Evolutionary conservation across 2,113 vertebrate genomes (phyloP).

Genomic region (Dasyornis broadbenti): DNA sequence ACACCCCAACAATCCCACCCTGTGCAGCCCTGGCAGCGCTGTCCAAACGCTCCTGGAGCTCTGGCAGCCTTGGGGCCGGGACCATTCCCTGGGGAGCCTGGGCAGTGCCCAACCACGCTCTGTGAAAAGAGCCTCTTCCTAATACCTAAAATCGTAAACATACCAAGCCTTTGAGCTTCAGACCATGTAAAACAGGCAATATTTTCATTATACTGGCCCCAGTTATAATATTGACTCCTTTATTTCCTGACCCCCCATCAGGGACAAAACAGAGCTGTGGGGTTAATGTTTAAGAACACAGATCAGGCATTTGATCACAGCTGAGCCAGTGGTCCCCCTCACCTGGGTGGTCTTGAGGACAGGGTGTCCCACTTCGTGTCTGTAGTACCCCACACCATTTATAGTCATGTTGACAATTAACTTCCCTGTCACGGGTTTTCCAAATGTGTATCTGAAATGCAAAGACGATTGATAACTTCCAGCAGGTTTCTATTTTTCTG

Average conservation of each 20-base stretch:
- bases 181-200: neutral
- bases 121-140: neutral
- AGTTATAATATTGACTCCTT: neutral
- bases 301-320: neutral
- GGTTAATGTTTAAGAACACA: neutral
- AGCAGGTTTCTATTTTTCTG: neutral
- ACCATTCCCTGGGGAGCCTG: neutral
- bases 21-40: accelerated
- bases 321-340: slow-evolving; percentile 22
- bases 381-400: slow-evolving; percentile 91
- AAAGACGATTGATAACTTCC: neutral
- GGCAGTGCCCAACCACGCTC: neutral
- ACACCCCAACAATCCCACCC: neutral
- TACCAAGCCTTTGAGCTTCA: too few species aligned
- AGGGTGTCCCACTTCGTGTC: slow-evolving; percentile 87
- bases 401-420: slow-evolving; percentile 89
- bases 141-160: neutral
- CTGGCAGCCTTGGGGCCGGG: neutral
- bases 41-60: neutral
- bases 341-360: slow-evolving; percentile 87
- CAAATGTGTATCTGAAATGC: slow-evolving; percentile 85
- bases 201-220: neutral
- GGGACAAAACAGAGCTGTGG: neutral
- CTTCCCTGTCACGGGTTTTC: slow-evolving; percentile 86
- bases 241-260: neutral